These are phyloP conservation scores for Drosophila kanekoi DNA, from an alignment of 2,888 invertebrate genomes.

Conservation along the genomic window DNA sequence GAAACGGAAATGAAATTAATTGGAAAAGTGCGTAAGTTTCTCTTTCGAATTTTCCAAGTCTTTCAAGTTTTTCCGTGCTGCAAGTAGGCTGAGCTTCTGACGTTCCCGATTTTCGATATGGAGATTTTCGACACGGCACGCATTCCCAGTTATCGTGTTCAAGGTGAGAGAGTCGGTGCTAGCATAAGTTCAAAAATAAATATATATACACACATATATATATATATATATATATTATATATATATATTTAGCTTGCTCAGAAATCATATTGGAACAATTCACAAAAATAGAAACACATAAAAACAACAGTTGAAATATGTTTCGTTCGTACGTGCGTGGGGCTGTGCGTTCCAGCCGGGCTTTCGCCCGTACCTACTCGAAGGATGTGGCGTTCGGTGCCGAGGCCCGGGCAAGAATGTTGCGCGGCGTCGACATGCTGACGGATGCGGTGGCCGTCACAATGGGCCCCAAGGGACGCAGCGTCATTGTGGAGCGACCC, in stretches of 20 bases:
- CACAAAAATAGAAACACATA: constrained; percentile 1
- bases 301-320: constrained; percentile 32
- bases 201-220: not conserved
- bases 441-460: constrained; percentile 99
- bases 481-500: constrained; percentile 99
- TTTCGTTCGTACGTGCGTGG: constrained; percentile 56
- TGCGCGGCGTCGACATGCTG: constrained; percentile 98
- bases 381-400: constrained; percentile 99
- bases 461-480: constrained; percentile 99
- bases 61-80: not conserved
- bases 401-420: constrained; percentile 98
- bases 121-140: too few relatives aligned
- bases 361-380: constrained; percentile 88
- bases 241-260: not conserved
- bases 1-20: constrained; percentile 80
- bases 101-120: not conserved
- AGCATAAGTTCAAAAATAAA: constrained; percentile 12
- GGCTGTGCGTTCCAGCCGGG: constrained; percentile 36
- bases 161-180: constrained; percentile 32
- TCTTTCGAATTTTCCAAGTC: not conserved
- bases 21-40: constrained; percentile 71
- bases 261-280: not conserved
- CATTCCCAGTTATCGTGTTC: constrained; percentile 32
- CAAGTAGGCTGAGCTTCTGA: constrained; percentile 30
- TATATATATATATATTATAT: not conserved